phyloP scores from a whole-genome alignment of 2,113 vertebrate genomes.

The Lathamus discolor region DNA sequence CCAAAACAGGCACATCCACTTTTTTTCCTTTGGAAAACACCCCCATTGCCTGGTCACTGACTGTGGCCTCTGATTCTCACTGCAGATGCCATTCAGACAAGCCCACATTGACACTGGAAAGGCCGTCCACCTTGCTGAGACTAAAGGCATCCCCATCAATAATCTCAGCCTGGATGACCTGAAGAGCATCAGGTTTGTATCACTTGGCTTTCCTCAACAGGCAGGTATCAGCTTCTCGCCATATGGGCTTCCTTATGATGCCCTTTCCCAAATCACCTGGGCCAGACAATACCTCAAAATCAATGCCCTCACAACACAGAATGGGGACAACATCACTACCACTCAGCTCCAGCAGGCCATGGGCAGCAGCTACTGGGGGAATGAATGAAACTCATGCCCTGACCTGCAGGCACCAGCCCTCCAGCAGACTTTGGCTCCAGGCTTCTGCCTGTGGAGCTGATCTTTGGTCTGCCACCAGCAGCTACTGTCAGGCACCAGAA shows the following conservation, averaged over 20 bases:
- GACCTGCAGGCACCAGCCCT: too few relatives aligned
- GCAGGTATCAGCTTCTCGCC: background rate
- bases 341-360: fast-evolving
- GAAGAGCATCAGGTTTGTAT: conserved; percentile 76
- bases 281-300: background rate
- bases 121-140: conserved; percentile 87
- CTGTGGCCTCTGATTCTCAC: background rate
- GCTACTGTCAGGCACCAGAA: background rate
- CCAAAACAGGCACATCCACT: background rate
- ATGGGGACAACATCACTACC: background rate
- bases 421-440: too few relatives aligned
- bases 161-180: conserved; percentile 83
- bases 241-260: background rate
- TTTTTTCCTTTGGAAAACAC: background rate
- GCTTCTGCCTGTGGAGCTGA: background rate
- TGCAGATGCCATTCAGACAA: conserved; percentile 89
- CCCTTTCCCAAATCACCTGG: too few relatives aligned
- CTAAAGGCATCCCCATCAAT: conserved; percentile 80
- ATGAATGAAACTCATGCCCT: background rate
- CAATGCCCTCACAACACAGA: too few relatives aligned
- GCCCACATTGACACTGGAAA: conserved; percentile 87
- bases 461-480: background rate
- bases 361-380: background rate
- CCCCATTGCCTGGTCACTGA: background rate
- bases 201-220: background rate